phyloP scores from a whole-genome alignment of 2,888 invertebrate species.

The Drosophila peninsularis region DNA sequence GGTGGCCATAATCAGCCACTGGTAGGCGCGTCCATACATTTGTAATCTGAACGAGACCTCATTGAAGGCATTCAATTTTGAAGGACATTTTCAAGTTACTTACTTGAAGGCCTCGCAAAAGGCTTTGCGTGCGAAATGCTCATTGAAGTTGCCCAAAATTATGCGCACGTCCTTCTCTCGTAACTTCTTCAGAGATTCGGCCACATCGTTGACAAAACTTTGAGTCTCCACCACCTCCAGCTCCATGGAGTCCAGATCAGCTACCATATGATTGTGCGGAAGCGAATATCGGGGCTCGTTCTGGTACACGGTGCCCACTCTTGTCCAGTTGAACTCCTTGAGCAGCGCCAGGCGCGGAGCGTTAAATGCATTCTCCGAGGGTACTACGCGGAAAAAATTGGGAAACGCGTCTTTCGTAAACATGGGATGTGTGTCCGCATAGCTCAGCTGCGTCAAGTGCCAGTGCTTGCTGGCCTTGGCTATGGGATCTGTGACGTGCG shows the following conservation, averaged over 20 bases:
- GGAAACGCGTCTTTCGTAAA: constrained; percentile 97
- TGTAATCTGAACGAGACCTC: constrained; percentile 86
- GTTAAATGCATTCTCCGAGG: constrained; percentile 98
- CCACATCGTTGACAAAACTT: constrained; percentile 95
- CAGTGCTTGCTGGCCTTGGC: constrained; percentile 98
- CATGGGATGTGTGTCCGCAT: constrained; percentile 99
- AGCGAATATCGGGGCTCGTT: constrained; percentile 97
- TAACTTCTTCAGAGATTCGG: constrained; percentile 90
- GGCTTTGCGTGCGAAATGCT: constrained; percentile 94
- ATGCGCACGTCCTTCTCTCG: constrained; percentile 97
- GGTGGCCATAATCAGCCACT: constrained; percentile 97
- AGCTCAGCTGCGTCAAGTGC: constrained; percentile 98
- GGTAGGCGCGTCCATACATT: constrained; percentile 96
- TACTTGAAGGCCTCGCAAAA: constrained; percentile 94
- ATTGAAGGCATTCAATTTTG: not conserved
- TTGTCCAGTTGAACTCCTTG: constrained; percentile 97
- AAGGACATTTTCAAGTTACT: constrained; percentile 22
- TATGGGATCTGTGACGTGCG: constrained; percentile 97
- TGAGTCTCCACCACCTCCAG: constrained; percentile 95
- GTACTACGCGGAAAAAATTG: constrained; percentile 98
- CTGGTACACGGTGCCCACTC: constrained; percentile 98
- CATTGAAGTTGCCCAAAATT: constrained; percentile 98
- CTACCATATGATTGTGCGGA: constrained; percentile 94
- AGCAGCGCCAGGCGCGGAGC: constrained; percentile 94
- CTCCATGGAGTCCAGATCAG: constrained; percentile 92